Evolutionary conservation across 2,113 vertebrate species (phyloP).

Genomic region (Bubo bubo): DNA sequence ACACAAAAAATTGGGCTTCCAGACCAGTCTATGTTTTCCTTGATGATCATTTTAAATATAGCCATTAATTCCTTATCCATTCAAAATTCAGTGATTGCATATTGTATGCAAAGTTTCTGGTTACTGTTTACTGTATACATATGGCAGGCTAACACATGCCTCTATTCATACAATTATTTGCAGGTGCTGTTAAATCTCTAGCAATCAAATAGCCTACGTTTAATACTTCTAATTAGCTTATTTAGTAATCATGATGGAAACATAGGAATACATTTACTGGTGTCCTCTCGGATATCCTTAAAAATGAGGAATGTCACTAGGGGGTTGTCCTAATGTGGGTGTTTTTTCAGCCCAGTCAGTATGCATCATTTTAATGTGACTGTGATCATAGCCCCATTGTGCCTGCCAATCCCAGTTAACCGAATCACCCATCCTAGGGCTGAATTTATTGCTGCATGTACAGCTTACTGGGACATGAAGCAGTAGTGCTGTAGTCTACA

Average conservation of each 20-base stretch:
- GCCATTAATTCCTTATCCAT: background rate
- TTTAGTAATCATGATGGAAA: slow-evolving; percentile 38
- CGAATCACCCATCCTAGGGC: background rate
- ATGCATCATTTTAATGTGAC: slow-evolving; percentile 22
- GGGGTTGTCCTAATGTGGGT: slow-evolving; percentile 1
- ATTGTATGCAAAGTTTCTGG: background rate
- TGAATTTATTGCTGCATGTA: slow-evolving; percentile 26
- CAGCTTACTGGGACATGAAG: slow-evolving; percentile 10
- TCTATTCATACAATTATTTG: slow-evolving; percentile 5
- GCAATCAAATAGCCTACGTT: slow-evolving; percentile 14
- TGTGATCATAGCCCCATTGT: background rate
- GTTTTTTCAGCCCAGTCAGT: slow-evolving; percentile 51
- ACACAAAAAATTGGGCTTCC: background rate
- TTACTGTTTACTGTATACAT: background rate
- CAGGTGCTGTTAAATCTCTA: background rate
- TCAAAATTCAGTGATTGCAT: background rate
- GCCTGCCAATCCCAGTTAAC: slow-evolving; percentile 11
- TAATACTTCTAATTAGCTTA: slow-evolving; percentile 42
- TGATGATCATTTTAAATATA: background rate
- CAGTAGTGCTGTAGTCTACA: background rate
- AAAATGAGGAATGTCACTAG: slow-evolving; percentile 20
- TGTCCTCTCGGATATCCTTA: slow-evolving; percentile 29
- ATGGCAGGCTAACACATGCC: background rate
- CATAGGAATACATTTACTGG: slow-evolving; percentile 15
- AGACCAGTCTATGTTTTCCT: background rate